phyloP scores from a whole-genome alignment of 2,797 vertebrate species.

The Netta rufina region DNA sequence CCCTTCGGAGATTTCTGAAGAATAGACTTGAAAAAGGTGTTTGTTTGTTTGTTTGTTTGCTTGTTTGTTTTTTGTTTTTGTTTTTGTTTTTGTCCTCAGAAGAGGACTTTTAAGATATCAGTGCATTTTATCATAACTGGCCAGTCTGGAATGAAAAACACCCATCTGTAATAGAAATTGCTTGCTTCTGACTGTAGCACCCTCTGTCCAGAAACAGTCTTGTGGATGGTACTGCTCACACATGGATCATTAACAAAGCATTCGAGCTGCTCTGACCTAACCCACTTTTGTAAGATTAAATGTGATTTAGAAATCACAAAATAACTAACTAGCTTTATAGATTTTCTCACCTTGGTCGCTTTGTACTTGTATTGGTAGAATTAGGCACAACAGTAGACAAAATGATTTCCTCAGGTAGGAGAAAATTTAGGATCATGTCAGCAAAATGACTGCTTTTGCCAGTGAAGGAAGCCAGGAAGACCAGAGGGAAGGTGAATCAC shows the following conservation, averaged over 20 bases:
- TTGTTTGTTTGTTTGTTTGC: background rate
- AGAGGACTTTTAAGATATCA: background rate
- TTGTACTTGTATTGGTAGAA: conserved; percentile 12
- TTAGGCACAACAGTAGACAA: background rate
- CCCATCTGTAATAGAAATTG: background rate
- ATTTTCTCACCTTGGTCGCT: background rate
- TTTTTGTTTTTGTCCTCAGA: background rate
- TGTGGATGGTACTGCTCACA: background rate
- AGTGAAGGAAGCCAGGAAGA: background rate
- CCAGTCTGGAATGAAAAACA: background rate
- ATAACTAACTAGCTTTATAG: conserved; percentile 20
- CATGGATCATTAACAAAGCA: background rate
- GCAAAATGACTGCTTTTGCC: conserved; percentile 27
- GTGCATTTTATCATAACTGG: conserved; percentile 15
- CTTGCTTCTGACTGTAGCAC: background rate
- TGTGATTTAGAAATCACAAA: background rate
- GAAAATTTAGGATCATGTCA: background rate
- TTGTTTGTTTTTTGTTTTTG: background rate
- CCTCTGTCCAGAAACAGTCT: background rate
- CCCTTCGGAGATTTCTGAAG: background rate
- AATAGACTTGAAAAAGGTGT: background rate
- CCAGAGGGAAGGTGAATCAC: background rate
- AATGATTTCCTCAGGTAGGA: background rate
- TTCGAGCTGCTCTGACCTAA: background rate
- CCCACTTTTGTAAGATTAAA: background rate